A percentile compares a stretch with the other conserved stretches of the same genome.
Evolutionary conservation across 2,888 invertebrate species (phyloP).

Genomic region (Erannis defoliaria): DNA sequence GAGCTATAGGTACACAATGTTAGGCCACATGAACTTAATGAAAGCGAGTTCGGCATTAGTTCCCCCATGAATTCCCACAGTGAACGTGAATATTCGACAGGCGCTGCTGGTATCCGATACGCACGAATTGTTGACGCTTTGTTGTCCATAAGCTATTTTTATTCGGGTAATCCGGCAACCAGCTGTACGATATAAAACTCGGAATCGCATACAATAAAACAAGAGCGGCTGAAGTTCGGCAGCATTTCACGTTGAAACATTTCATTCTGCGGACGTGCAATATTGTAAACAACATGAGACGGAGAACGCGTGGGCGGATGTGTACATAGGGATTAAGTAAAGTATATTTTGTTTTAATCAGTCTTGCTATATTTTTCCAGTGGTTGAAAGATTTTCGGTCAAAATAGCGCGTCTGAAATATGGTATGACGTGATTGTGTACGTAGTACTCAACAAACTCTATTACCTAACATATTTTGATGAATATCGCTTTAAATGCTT

Average conservation of each 20-base stretch:
- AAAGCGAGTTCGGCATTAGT: slow-evolving; percentile 6
- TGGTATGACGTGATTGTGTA: slow-evolving; percentile 7
- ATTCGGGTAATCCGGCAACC: slow-evolving; percentile 78
- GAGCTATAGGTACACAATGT: too few relatives aligned
- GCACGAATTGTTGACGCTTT: slow-evolving; percentile 68
- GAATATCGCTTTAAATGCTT: background rate
- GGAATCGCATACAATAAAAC: slow-evolving; percentile 76
- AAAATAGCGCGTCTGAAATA: slow-evolving; percentile 29
- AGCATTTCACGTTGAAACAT: slow-evolving; percentile 76
- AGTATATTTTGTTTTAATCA: slow-evolving; percentile 56
- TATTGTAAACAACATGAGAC: slow-evolving; percentile 78
- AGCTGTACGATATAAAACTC: slow-evolving; percentile 79
- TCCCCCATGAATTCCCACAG: slow-evolving; percentile 9
- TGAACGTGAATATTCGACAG: slow-evolving; percentile 52
- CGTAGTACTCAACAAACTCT: background rate
- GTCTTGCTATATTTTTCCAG: slow-evolving; percentile 36
- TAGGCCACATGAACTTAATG: too few relatives aligned
- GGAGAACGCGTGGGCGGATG: slow-evolving; percentile 65
- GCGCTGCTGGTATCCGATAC: slow-evolving; percentile 50
- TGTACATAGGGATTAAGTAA: slow-evolving; percentile 70
- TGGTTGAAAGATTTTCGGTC: slow-evolving; percentile 14
- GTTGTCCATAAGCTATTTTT: slow-evolving; percentile 80
- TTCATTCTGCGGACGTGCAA: slow-evolving; percentile 72
- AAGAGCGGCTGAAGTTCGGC: slow-evolving; percentile 69
- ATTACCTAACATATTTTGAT: background rate